Base-by-base conservation (phyloP, 2,888 invertebrate genomes). In the Cynaeus angustus region DNA sequence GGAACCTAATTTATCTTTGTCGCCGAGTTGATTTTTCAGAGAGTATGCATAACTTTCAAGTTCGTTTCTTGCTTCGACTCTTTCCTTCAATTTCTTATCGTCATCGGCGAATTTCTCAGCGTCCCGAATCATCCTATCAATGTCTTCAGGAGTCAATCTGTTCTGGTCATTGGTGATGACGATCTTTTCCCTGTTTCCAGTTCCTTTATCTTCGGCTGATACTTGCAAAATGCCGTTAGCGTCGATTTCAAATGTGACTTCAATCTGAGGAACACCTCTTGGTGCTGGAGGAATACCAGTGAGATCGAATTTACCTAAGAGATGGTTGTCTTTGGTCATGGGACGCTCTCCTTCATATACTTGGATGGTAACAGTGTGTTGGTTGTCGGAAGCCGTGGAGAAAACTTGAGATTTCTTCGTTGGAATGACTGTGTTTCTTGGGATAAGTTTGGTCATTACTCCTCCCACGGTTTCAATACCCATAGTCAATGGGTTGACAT, bases 401-500 rank as follows among this genome's bases (percentile, higher is more conserved):
- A 99, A 99, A 83, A 99, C 97, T 87, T 99, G 99, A 0, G 97
- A 96, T 85, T 99, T 99, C 89, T 99, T 99, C 61, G 99, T 99
- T 28, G 99, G 99, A 82, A 99, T 99, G 74, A 98, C 98, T 21
- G 99, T 99, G 89, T 99, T 99, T 79, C 99, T 89, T 62, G 96
- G 94, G 83, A 99, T 99, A 64, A 99, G 89, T 85, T 98, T 99
- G 78, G 99, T 99, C 99, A 99, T 99, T 28, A 99, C 99, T 77
- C 99, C 99, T 74, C 99, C 99, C 53, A 99, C 98, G 43, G 99
- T 99, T 87, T 99, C 99, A 83, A 99, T 99, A 86, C 99, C 99
- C 92, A 99, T 91, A 75, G 99, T 99, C 75, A 99, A 89, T 77
- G 99, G 99, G 86, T 98, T 99, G 62, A 99, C 99, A 85, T 99